phyloP scores from a whole-genome alignment of 1,140 invertebrate species.

The Drosophila erecta region DNA sequence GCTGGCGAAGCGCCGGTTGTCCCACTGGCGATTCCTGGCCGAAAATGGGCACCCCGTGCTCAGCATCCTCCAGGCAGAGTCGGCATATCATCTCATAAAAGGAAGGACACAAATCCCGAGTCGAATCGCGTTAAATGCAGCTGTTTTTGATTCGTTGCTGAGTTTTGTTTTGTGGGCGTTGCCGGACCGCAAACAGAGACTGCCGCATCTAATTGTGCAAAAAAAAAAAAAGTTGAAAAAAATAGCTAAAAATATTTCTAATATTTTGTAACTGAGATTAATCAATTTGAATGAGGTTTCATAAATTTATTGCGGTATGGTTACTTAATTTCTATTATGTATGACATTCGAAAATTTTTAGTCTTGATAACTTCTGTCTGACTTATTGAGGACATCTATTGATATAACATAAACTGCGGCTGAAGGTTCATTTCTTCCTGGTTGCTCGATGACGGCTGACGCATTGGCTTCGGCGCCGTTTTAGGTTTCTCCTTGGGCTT shows the following conservation, averaged over 20 bases:
- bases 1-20: conserved; percentile 12
- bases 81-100: conserved; percentile 50
- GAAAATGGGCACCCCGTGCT: conserved; percentile 88
- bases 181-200: not conserved
- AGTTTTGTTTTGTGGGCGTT: conserved; percentile 25
- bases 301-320: not conserved
- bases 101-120: conserved; percentile 16
- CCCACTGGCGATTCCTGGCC: conserved; percentile 5
- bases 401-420: not conserved
- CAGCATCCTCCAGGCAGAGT: conserved; percentile 94
- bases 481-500: not conserved
- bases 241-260: not conserved
- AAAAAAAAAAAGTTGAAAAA: not conserved
- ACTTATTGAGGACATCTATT: not conserved
- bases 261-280: not conserved
- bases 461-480: conserved; percentile 18
- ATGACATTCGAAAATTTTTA: no score
- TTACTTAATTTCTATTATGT: no score
- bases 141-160: conserved; percentile 39
- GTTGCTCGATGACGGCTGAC: not conserved
- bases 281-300: not conserved
- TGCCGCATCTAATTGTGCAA: not conserved
- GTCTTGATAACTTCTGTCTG: no score
- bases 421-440: not conserved
- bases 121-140: conserved; percentile 35